Percentiles rank a stretch among this genome's conserved stretches.
phyloP scores from a whole-genome alignment of 1,140 invertebrate species.

The Sarcophaga peregrina region DNA sequence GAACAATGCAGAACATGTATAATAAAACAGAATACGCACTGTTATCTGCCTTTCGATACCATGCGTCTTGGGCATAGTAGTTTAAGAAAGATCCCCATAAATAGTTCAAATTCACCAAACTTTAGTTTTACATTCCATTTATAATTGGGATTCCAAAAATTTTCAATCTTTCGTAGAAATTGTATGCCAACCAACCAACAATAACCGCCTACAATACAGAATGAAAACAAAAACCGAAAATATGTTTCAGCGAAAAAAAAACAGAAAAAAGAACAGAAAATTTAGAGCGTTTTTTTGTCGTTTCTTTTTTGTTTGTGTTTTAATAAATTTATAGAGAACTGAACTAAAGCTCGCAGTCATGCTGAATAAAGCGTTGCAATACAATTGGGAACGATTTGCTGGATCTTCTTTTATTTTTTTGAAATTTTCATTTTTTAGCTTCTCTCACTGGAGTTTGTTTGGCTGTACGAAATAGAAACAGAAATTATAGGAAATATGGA shows the following conservation, averaged over 20 bases:
- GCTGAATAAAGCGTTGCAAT: constrained; percentile 20
- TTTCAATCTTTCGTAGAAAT: not conserved
- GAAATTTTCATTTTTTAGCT: not conserved
- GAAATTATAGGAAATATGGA: constrained; percentile 13
- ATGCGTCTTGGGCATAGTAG: no score
- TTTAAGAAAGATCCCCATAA: no score
- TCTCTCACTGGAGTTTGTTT: not conserved
- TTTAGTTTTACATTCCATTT: not conserved
- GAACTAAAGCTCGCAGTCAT: not conserved
- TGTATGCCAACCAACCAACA: not conserved
- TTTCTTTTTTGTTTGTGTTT: not conserved
- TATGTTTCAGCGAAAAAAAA: not conserved
- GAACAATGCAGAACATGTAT: no score
- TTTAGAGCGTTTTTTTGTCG: not conserved
- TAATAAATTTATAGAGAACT: constrained; percentile 31
- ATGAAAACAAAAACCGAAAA: not conserved
- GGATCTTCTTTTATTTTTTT: constrained; percentile 13
- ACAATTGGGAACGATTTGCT: constrained; percentile 34
- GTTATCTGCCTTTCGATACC: no score
- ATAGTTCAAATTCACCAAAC: not conserved
- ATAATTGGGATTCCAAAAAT: not conserved
- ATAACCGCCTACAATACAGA: not conserved
- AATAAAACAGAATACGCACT: no score
- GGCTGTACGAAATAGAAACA: not conserved
- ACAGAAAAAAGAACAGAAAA: not conserved